Evolutionary conservation across 1,140 invertebrate genomes (phyloP).

Genomic region (Listronotus bonariensis): DNA sequence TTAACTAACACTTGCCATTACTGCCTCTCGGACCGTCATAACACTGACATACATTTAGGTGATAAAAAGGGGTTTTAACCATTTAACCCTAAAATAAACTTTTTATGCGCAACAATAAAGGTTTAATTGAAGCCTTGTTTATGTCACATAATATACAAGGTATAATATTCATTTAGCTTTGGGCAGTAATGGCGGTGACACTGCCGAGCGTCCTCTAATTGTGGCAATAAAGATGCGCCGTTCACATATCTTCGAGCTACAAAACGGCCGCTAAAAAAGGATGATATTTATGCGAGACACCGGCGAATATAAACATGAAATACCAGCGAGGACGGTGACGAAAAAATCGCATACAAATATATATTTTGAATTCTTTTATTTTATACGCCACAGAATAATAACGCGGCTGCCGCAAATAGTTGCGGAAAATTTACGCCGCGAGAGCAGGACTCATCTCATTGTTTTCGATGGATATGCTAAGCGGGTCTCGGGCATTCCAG

Average conservation of each 20-base stretch:
- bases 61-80: constrained; percentile 14
- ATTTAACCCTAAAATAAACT: constrained; percentile 5
- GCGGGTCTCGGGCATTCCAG: constrained; percentile 44
- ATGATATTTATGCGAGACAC: constrained; percentile 45
- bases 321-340: constrained; percentile 51
- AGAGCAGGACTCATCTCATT: constrained; percentile 49
- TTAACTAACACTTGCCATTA: no score
- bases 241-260: constrained; percentile 45
- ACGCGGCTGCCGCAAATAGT: constrained; percentile 53
- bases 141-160: constrained; percentile 34
- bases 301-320: constrained; percentile 55
- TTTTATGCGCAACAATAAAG: constrained; percentile 23
- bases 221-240: constrained; percentile 48
- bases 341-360: constrained; percentile 53
- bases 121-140: constrained; percentile 39
- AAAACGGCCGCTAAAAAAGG: constrained; percentile 39
- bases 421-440: constrained; percentile 51
- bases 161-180: constrained; percentile 29
- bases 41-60: constrained; percentile 2
- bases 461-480: constrained; percentile 54
- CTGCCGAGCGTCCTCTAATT: constrained; percentile 45
- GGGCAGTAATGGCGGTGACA: constrained; percentile 25
- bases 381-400: constrained; percentile 52
- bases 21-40: background rate
- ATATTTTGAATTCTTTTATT: constrained; percentile 55